Percentiles rank a stretch among this genome's conserved stretches.
These are phyloP conservation scores for Oreotrochilus melanogaster DNA, from an alignment of 2,113 vertebrate species.

Conservation along the genomic window DNA sequence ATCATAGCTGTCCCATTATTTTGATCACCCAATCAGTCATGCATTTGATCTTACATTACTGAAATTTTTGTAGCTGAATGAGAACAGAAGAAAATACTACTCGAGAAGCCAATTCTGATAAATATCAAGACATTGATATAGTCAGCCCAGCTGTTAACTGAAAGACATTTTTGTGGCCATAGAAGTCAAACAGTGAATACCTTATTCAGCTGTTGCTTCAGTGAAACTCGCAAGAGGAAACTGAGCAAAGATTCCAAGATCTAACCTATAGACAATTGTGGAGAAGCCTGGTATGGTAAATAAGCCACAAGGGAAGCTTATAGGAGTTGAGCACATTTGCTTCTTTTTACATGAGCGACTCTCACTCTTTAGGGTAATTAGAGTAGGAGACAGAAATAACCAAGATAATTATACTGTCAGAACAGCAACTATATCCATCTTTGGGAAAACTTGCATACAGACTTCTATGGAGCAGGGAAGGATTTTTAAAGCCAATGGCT, in stretches of 20 bases:
- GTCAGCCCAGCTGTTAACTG: not conserved
- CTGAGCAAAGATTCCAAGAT: not conserved
- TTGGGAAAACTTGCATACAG: slow-evolving; percentile 23
- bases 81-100: not conserved
- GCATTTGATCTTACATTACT: slow-evolving; percentile 26
- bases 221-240: slow-evolving; percentile 10
- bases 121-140: not conserved
- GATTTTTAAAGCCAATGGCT: not conserved
- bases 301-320: not conserved
- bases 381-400: slow-evolving; percentile 36
- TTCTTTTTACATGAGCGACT: not conserved
- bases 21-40: not conserved
- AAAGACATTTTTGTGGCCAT: slow-evolving; percentile 12
- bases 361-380: not conserved
- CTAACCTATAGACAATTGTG: not conserved
- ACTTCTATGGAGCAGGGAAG: not conserved
- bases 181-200: not conserved
- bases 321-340: not conserved
- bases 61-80: slow-evolving; percentile 1
- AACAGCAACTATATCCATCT: slow-evolving; percentile 28
- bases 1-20: not conserved
- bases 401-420: not conserved
- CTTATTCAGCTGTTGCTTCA: not conserved
- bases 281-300: not conserved
- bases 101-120: not conserved